A percentile compares a stretch with the other conserved stretches of the same genome.
Conservation (phyloP, 1,140 invertebrate genomes). For the Cydia pomonella region DNA sequence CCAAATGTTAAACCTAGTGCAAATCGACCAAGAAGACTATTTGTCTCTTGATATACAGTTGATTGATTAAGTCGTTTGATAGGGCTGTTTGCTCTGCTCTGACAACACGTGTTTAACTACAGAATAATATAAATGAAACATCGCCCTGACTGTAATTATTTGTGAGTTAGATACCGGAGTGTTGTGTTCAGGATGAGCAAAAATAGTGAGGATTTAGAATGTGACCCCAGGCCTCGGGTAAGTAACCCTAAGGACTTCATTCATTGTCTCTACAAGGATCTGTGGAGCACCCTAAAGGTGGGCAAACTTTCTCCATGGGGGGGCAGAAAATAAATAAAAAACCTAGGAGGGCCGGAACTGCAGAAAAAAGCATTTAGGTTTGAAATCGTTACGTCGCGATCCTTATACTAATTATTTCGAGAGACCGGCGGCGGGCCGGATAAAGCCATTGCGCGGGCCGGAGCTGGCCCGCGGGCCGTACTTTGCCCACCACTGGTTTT, state of each 20-base stretch:
- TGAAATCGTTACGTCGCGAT: too few species aligned
- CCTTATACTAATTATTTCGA: too few species aligned
- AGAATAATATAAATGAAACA: conserved; percentile 35
- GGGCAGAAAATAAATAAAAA: too few species aligned
- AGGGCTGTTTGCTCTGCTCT: conserved; percentile 35
- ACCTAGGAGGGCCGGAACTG: too few species aligned
- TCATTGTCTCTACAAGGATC: background rate
- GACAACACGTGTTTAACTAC: conserved; percentile 29
- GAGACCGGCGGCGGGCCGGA: too few species aligned
- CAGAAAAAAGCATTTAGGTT: too few species aligned
- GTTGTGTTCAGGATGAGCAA: conserved; percentile 27
- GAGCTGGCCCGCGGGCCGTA: too few species aligned
- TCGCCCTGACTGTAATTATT: background rate
- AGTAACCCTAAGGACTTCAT: background rate
- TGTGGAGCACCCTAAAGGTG: background rate
- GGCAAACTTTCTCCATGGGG: too few species aligned
- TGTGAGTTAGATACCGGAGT: background rate
- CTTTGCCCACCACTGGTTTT: too few species aligned
- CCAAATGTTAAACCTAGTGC: conserved; percentile 13
- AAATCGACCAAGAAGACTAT: conserved; percentile 5
- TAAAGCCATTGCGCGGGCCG: too few species aligned
- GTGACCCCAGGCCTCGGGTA: background rate
- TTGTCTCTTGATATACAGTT: conserved; percentile 1
- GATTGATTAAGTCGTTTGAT: conserved; percentile 33
- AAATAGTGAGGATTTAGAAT: conserved; percentile 3